Evolutionary conservation across 2,113 vertebrate species (phyloP).

Genomic region (Arenaria interpres): DNA sequence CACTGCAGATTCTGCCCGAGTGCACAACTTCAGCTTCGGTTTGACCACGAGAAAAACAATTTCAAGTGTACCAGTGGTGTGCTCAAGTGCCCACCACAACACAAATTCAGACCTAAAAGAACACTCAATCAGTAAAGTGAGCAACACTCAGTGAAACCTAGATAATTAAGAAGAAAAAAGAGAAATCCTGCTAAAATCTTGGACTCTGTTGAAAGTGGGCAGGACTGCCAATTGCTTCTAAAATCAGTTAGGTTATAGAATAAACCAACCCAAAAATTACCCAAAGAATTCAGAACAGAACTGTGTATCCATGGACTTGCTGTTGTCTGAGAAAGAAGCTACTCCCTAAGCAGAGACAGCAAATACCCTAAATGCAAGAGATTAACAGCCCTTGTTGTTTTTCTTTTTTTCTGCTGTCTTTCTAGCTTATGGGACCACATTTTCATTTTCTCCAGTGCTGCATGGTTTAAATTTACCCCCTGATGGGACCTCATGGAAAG

Average conservation of each 20-base stretch:
- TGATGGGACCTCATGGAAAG: background rate
- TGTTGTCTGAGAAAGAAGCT: background rate
- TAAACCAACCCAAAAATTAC: background rate
- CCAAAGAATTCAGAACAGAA: background rate
- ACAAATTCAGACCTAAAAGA: background rate
- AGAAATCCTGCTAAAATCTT: background rate
- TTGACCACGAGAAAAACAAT: background rate
- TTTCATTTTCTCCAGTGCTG: background rate
- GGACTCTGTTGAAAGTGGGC: background rate
- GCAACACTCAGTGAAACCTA: background rate
- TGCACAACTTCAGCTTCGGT: background rate
- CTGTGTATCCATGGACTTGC: background rate
- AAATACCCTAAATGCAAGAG: background rate
- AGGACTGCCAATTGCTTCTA: background rate
- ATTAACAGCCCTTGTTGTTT: background rate
- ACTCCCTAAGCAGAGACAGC: background rate
- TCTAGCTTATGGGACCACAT: background rate
- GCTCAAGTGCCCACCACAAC: background rate
- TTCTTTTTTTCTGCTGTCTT: background rate
- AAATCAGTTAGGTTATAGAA: background rate
- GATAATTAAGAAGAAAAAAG: background rate
- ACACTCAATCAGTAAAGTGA: background rate
- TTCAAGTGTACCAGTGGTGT: background rate
- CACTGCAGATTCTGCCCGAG: background rate
- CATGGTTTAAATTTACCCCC: background rate